Percentiles rank a stretch among this genome's conserved stretches.
Evolutionary conservation across 2,797 vertebrate genomes (phyloP).

Genomic region (Propithecus perrieri): DNA sequence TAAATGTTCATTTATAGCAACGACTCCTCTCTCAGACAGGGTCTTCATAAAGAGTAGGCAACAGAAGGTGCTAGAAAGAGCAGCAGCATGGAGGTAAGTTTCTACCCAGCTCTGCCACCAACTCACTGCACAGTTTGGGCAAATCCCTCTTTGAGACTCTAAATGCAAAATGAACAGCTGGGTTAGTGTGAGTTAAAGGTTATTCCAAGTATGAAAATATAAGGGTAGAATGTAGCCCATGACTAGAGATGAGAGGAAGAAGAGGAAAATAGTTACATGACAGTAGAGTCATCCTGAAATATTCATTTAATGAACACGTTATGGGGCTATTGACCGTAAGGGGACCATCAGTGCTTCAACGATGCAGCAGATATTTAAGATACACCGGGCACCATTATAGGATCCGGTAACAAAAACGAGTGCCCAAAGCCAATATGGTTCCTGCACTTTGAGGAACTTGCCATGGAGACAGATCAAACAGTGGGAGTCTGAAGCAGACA

Average conservation of each 20-base stretch:
- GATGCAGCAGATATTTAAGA: neutral
- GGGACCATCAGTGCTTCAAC: neutral
- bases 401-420: neutral
- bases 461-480: neutral
- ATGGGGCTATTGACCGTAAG: neutral
- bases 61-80: neutral
- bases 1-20: neutral
- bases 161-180: neutral
- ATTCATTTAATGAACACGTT: neutral
- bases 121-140: neutral
- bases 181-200: neutral
- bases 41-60: neutral
- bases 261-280: neutral
- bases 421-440: neutral
- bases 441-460: neutral
- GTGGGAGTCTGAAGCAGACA: neutral
- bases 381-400: neutral
- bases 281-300: neutral
- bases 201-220: neutral
- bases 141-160: neutral
- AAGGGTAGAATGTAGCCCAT: neutral
- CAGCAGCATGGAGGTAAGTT: no score
- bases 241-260: neutral
- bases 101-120: neutral
- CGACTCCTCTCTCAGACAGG: neutral